These are phyloP conservation scores for Siphlonurus alternatus DNA, from an alignment of 2,888 invertebrate genomes.

Conservation along the genomic window DNA sequence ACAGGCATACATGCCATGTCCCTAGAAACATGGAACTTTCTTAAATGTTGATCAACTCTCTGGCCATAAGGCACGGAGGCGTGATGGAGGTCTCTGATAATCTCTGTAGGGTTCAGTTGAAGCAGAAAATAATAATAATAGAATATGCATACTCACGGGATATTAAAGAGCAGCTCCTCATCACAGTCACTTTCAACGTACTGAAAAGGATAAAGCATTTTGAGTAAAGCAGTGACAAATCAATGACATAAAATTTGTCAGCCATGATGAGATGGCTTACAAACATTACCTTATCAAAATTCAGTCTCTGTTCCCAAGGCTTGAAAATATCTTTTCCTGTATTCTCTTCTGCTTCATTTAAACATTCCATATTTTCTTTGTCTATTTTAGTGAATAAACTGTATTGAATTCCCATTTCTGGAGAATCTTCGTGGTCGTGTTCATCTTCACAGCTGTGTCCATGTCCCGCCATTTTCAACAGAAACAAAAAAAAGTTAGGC, in stretches of 20 bases:
- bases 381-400: conserved; percentile 84
- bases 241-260: background rate
- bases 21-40: too few relatives aligned
- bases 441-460: conserved; percentile 35
- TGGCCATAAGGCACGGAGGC: too few relatives aligned
- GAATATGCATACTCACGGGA: conserved; percentile 44
- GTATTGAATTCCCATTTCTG: conserved; percentile 58
- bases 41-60: too few relatives aligned
- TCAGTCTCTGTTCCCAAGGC: conserved; percentile 72
- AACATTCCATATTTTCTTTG: conserved; percentile 65
- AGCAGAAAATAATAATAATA: too few relatives aligned
- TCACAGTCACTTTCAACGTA: conserved; percentile 94
- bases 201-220: conserved; percentile 35
- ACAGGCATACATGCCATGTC: too few relatives aligned
- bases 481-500: too few relatives aligned
- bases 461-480: conserved; percentile 14
- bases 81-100: too few relatives aligned
- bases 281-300: conserved; percentile 47
- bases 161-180: conserved; percentile 88
- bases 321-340: conserved; percentile 83
- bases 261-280: background rate
- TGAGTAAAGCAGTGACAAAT: background rate
- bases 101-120: too few relatives aligned
- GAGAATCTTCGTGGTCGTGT: conserved; percentile 42
- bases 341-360: conserved; percentile 77